Conservation (phyloP, 2,797 vertebrate species). For the Rhynchonycteris naso region DNA sequence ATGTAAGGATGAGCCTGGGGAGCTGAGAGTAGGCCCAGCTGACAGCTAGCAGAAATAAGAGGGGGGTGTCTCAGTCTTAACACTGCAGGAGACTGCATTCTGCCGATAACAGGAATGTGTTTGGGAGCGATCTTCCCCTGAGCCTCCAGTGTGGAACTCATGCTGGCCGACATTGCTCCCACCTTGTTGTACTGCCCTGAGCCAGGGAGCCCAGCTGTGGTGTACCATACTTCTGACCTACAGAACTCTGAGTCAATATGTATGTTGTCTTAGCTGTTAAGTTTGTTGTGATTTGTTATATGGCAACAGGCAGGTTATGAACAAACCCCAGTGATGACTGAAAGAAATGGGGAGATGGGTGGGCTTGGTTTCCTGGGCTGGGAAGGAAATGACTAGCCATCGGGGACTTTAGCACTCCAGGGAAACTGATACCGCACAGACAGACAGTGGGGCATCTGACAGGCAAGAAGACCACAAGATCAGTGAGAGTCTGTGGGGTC, state of each 20-base stretch:
- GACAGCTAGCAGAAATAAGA: neutral
- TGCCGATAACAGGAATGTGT: neutral
- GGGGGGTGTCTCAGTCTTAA: no score
- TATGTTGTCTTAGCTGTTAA: neutral
- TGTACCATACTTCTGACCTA: neutral
- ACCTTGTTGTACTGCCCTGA: neutral
- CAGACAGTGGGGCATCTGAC: neutral
- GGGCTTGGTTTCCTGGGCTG: neutral
- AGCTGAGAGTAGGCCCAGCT: neutral
- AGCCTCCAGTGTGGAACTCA: neutral
- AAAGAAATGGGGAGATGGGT: neutral
- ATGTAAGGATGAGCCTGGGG: neutral
- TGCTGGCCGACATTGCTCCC: neutral
- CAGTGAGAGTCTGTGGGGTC: neutral
- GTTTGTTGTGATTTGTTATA: neutral
- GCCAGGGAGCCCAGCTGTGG: neutral
- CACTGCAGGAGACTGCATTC: neutral
- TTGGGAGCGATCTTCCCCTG: neutral
- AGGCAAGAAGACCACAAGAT: neutral
- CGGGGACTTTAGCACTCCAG: neutral
- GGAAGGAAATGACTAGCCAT: neutral
- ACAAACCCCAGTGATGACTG: neutral
- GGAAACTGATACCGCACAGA: neutral
- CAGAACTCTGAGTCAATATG: neutral
- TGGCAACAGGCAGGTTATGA: neutral